phyloP scores from a whole-genome alignment of 2,797 vertebrate genomes.

The Mastacembelus armatus region DNA sequence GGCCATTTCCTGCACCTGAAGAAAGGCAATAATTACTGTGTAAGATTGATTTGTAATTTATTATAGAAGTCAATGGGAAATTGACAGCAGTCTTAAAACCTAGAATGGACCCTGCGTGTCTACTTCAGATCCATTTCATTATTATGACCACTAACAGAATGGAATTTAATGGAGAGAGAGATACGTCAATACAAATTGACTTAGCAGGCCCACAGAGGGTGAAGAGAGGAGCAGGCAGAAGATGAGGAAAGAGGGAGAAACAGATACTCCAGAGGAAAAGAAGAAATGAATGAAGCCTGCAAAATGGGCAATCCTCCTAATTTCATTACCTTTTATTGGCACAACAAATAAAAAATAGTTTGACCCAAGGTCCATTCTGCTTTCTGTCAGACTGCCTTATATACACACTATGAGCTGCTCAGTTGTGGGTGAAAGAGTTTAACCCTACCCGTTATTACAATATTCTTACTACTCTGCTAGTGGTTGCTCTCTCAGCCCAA shows the following conservation, averaged over 20 bases:
- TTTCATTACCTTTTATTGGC: slow-evolving; percentile 19
- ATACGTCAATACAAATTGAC: slow-evolving; percentile 69
- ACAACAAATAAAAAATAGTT: slow-evolving; percentile 3
- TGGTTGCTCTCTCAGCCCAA: not conserved
- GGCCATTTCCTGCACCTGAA: not conserved
- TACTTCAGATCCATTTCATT: slow-evolving; percentile 70
- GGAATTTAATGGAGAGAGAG: slow-evolving; percentile 60
- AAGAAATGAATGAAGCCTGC: not conserved
- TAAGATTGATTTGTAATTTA: not conserved
- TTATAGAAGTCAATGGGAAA: not conserved
- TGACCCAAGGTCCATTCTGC: not conserved
- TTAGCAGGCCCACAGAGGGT: slow-evolving; percentile 35
- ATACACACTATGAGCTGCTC: slow-evolving; percentile 3
- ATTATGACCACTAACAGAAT: slow-evolving; percentile 70
- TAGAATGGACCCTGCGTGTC: slow-evolving; percentile 20
- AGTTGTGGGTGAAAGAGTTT: not conserved
- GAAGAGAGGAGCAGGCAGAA: not conserved
- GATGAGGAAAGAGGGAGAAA: not conserved
- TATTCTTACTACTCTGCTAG: not conserved
- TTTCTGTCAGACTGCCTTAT: not conserved
- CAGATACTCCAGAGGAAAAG: not conserved
- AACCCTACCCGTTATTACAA: not conserved
- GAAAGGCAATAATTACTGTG: not conserved
- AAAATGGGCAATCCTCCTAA: not conserved
- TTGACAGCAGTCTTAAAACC: not conserved